A percentile compares a stretch with the other conserved stretches of the same genome.
phyloP scores from a whole-genome alignment of 2,113 vertebrate genomes.

The human (Homo sapiens) region GRCh38 chr14:39716001-39716500 shows the following conservation, averaged over 20 bases:
- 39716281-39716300: background rate
- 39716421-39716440: background rate
- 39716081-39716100: background rate
- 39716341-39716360: background rate
- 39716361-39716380: background rate
- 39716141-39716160: background rate
- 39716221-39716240: background rate
- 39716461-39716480: background rate
- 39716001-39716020: background rate
- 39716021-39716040: background rate
- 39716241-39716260: background rate
- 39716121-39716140: background rate
- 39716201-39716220: background rate
- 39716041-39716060: background rate
- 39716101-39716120: background rate
- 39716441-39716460: background rate
- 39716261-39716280: no score
- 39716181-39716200: background rate
- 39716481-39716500: background rate
- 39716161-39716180: background rate
- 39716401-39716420: background rate
- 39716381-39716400: background rate
- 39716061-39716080: background rate
- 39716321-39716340: background rate
- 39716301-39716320: background rate